phyloP scores from a whole-genome alignment of 1,140 invertebrate species.

The Lepidotrigona ventralis region DNA sequence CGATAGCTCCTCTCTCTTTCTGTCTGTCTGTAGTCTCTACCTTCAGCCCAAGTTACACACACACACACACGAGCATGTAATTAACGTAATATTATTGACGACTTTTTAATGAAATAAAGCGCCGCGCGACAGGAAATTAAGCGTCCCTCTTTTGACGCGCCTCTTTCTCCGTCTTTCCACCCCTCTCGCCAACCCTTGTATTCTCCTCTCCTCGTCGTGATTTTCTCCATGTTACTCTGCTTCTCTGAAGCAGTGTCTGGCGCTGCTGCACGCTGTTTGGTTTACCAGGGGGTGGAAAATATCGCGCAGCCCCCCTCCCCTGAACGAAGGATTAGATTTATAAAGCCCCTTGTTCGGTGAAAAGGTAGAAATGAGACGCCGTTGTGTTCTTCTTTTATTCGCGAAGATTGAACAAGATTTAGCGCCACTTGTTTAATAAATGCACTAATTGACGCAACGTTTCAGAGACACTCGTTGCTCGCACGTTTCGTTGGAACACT shows the following conservation, averaged over 20 bases:
- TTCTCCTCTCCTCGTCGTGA: slow-evolving; percentile 5
- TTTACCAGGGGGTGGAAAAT: slow-evolving; percentile 26
- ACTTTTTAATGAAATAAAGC: slow-evolving; percentile 68
- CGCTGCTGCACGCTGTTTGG: slow-evolving; percentile 14
- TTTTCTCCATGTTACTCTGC: slow-evolving; percentile 45
- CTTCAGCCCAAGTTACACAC: not conserved
- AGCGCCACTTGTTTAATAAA: slow-evolving; percentile 15
- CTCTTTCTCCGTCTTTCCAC: slow-evolving; percentile 29
- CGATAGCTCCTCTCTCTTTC: too few relatives aligned
- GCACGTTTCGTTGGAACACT: too few relatives aligned
- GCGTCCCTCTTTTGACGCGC: slow-evolving; percentile 50
- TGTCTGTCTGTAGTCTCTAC: too few relatives aligned
- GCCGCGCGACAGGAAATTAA: slow-evolving; percentile 63
- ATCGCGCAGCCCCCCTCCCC: slow-evolving; percentile 7
- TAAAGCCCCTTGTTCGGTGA: slow-evolving; percentile 44
- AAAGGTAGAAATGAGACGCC: slow-evolving; percentile 40
- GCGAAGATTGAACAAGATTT: not conserved
- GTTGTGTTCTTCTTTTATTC: not conserved
- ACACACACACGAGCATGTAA: slow-evolving; percentile 1
- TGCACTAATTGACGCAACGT: slow-evolving; percentile 3
- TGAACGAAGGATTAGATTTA: slow-evolving; percentile 32
- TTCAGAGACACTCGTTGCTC: not conserved
- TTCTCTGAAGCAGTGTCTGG: too few relatives aligned
- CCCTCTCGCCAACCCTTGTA: not conserved
- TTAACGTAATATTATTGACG: slow-evolving; percentile 64